A percentile compares a stretch with the other conserved stretches of the same genome.
Conservation (phyloP, 2,113 vertebrate genomes). For the Oplegnathus fasciatus region DNA sequence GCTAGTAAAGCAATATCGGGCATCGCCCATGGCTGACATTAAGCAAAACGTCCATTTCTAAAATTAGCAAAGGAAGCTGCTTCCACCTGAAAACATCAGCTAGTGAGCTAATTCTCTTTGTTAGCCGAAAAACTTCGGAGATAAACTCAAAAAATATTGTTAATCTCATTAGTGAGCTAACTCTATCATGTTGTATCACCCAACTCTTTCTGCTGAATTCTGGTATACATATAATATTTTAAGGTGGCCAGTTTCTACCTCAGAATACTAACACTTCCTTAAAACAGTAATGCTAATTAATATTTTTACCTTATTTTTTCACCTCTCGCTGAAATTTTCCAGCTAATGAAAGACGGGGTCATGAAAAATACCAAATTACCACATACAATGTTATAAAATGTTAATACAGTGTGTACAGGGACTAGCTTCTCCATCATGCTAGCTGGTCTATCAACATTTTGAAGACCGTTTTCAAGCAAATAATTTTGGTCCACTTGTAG, state of each 20-base stretch:
- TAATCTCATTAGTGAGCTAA: background rate
- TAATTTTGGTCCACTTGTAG: conserved; percentile 3
- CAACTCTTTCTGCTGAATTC: background rate
- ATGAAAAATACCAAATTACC: background rate
- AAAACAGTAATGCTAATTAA: background rate
- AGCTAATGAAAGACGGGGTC: too few relatives aligned
- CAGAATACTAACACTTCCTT: background rate
- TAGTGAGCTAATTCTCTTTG: background rate
- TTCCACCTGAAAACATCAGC: background rate
- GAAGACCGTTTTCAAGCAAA: background rate
- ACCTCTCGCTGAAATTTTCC: background rate
- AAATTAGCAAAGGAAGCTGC: background rate
- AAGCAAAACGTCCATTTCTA: background rate
- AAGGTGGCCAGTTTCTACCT: background rate
- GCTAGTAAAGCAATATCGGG: background rate
- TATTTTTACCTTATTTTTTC: background rate
- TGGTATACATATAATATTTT: background rate
- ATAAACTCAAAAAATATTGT: conserved; percentile 12
- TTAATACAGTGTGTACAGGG: background rate
- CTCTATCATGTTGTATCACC: background rate
- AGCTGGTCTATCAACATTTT: background rate
- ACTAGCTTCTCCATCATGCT: background rate
- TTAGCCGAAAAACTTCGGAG: background rate
- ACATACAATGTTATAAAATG: background rate
- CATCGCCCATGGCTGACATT: background rate